Percentiles rank a stretch among this genome's conserved stretches.
Evolutionary conservation across 2,797 vertebrate species (phyloP).

Genomic region (Craterocephalus amniculus): DNA sequence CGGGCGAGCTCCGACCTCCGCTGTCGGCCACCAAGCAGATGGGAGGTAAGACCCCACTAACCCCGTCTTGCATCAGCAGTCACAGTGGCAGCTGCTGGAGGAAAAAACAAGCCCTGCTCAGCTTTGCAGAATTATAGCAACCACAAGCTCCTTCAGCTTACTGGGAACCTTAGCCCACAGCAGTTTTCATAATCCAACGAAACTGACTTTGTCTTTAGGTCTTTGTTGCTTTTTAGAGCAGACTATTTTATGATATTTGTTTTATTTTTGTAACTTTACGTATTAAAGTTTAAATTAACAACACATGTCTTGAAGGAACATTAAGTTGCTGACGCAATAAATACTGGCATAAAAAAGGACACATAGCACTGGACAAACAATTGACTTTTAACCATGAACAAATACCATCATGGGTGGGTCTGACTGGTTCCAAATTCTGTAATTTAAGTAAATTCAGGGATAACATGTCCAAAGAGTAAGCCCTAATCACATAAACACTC

Average conservation of each 20-base stretch:
- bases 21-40: constrained; percentile 34
- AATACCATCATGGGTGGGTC: no score
- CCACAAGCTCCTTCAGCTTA: neutral
- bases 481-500: no score
- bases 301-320: neutral
- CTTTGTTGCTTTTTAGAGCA: neutral
- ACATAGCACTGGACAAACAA: no score
- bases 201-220: neutral
- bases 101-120: constrained; percentile 13
- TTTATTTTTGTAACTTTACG: neutral
- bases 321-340: no score
- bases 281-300: neutral
- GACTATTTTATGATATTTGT: neutral
- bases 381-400: no score
- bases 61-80: constrained; percentile 19
- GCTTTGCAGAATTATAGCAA: constrained; percentile 23
- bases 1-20: constrained; percentile 1
- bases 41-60: constrained; percentile 43
- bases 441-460: neutral
- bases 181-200: neutral
- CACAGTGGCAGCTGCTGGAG: constrained; percentile 12
- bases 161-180: neutral
- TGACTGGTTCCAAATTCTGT: no score
- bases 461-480: neutral
- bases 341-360: no score